These are phyloP conservation scores for Chaetops frenatus DNA, from an alignment of 2,113 vertebrate genomes.

Conservation along the genomic window DNA sequence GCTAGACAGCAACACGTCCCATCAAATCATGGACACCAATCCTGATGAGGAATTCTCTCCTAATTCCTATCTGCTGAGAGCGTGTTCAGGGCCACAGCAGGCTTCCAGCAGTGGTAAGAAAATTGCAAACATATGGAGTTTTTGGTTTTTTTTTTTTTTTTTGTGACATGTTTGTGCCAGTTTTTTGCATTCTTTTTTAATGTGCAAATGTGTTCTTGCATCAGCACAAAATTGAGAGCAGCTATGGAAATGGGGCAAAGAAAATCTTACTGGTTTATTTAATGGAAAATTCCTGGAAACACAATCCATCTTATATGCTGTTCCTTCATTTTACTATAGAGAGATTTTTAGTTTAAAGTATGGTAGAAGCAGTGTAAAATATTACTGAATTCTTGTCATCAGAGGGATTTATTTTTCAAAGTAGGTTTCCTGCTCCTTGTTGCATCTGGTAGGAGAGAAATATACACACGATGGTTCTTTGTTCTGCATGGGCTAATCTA, in stretches of 20 bases:
- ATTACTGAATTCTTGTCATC: background rate
- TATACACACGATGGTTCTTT: background rate
- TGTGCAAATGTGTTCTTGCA: background rate
- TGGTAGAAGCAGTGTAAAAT: background rate
- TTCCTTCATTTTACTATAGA: background rate
- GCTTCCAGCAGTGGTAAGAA: slow-evolving; percentile 89
- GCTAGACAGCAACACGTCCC: slow-evolving; percentile 97
- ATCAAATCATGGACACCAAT: slow-evolving; percentile 97
- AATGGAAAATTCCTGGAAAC: background rate
- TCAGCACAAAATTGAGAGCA: background rate
- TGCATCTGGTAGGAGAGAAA: background rate
- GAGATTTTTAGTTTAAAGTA: background rate
- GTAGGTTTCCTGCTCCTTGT: background rate
- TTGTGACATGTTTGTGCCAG: slow-evolving; percentile 34
- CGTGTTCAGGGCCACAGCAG: slow-evolving; percentile 83
- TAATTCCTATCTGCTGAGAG: slow-evolving; percentile 93
- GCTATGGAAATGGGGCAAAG: background rate
- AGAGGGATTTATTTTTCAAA: background rate
- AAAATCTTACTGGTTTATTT: background rate
- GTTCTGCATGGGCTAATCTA: background rate
- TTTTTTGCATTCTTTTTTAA: background rate
- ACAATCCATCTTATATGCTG: background rate
- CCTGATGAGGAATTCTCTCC: slow-evolving; percentile 91
- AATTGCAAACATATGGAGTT: slow-evolving; percentile 53
- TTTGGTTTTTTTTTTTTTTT: too few relatives aligned